phyloP scores from a whole-genome alignment of 2,113 vertebrate genomes.

The Brienomyrus longianalis region DNA sequence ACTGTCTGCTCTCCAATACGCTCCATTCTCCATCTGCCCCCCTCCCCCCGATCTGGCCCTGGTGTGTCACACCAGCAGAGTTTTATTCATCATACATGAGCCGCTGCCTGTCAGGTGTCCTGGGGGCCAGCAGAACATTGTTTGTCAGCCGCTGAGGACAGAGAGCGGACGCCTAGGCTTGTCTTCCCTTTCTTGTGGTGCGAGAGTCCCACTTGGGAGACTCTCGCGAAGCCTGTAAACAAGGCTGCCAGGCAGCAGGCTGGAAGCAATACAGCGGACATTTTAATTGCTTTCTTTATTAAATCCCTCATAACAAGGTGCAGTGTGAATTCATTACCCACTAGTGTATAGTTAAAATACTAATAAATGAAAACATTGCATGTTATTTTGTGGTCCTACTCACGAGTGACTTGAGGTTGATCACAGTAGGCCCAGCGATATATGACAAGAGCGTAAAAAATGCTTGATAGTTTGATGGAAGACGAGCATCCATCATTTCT shows the following conservation, averaged over 20 bases:
- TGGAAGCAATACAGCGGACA: neutral
- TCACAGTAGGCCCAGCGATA: neutral
- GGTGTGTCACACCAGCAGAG: neutral
- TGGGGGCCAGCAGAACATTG: neutral
- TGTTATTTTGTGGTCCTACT: neutral
- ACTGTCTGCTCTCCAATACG: neutral
- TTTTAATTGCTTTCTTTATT: neutral
- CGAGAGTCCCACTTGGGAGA: neutral
- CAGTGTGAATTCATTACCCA: neutral
- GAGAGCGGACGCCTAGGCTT: neutral
- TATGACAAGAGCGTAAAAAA: neutral
- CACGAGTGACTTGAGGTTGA: neutral
- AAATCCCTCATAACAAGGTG: neutral
- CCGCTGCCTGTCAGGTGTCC: neutral
- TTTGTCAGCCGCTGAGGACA: neutral
- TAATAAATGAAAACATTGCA: neutral
- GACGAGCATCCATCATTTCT: neutral
- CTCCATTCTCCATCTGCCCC: neutral
- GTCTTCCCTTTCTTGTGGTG: neutral
- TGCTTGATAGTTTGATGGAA: slow-evolving; percentile 22
- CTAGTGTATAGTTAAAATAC: neutral
- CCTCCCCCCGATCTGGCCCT: neutral
- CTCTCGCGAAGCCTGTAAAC: neutral
- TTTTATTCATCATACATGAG: neutral
- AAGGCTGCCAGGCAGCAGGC: neutral